Evolutionary conservation across 2,797 vertebrate species (phyloP).

Genomic region (Phyllotis vaccarum): DNA sequence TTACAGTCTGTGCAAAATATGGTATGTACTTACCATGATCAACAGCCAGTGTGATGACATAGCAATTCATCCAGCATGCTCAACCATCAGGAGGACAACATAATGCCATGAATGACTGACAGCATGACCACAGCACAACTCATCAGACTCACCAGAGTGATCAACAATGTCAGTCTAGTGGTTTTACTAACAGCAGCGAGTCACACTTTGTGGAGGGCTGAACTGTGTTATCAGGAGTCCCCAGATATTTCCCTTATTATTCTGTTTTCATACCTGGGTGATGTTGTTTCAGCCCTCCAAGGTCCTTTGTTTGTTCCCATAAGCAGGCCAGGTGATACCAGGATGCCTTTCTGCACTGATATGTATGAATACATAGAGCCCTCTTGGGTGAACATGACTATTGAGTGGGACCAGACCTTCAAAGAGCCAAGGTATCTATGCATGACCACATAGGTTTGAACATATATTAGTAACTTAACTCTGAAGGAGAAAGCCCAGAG

Average conservation of each 20-base stretch:
- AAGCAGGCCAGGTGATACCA: neutral
- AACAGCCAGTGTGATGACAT: neutral
- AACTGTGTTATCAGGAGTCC: neutral
- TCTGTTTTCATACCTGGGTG: neutral
- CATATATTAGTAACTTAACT: neutral
- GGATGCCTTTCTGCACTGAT: neutral
- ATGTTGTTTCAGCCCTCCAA: neutral
- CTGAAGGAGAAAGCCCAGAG: neutral
- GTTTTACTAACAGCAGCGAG: neutral
- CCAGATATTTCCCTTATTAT: neutral
- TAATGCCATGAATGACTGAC: neutral
- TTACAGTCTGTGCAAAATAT: neutral
- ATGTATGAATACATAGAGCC: neutral
- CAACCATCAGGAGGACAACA: neutral
- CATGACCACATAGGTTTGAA: rapidly evolving
- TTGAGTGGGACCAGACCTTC: neutral
- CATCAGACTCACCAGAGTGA: neutral
- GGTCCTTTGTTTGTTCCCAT: neutral
- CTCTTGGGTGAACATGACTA: neutral
- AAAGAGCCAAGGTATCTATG: neutral
- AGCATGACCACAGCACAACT: neutral
- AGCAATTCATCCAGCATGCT: neutral
- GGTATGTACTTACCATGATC: neutral
- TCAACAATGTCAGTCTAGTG: neutral
- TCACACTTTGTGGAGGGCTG: rapidly evolving